These are phyloP conservation scores for Pangasianodon hypophthalmus DNA, from an alignment of 2,113 vertebrate genomes.

Conservation along the genomic window DNA sequence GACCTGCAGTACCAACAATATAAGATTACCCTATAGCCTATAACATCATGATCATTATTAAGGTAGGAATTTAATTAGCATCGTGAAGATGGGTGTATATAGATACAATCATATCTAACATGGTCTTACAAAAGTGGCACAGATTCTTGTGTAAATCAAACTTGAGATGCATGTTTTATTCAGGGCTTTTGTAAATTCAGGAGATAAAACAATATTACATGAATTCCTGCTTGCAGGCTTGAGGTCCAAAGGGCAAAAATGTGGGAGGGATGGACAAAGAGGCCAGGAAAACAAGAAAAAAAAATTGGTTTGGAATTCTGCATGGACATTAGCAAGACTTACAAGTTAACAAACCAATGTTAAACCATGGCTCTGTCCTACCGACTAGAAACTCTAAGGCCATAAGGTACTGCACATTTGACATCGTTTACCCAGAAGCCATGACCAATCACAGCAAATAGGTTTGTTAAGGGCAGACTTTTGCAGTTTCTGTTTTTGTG, in stretches of 20 bases:
- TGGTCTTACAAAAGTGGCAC: not conserved
- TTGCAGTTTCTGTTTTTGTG: not conserved
- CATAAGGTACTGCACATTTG: not conserved
- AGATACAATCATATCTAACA: not conserved
- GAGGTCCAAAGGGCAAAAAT: not conserved
- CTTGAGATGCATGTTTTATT: not conserved
- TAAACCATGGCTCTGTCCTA: not conserved
- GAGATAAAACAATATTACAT: not conserved
- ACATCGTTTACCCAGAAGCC: not conserved
- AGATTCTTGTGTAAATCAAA: not conserved
- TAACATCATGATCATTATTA: not conserved
- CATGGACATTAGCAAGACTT: not conserved
- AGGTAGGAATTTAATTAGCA: not conserved
- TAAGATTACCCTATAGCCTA: not conserved
- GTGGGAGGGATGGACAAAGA: not conserved
- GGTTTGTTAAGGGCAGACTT: not conserved
- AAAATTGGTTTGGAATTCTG: not conserved
- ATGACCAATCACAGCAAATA: not conserved
- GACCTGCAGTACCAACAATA: not conserved
- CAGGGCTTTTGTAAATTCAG: not conserved
- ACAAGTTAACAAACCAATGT: not conserved
- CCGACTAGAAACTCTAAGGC: not conserved
- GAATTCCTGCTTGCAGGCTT: not conserved
- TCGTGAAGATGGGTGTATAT: not conserved
- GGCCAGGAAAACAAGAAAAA: not conserved